Evolutionary conservation across 1,140 invertebrate genomes (phyloP), one percentile per base, ranked within the genome.

Genomic region (Neocloeon triangulifer): DNA sequence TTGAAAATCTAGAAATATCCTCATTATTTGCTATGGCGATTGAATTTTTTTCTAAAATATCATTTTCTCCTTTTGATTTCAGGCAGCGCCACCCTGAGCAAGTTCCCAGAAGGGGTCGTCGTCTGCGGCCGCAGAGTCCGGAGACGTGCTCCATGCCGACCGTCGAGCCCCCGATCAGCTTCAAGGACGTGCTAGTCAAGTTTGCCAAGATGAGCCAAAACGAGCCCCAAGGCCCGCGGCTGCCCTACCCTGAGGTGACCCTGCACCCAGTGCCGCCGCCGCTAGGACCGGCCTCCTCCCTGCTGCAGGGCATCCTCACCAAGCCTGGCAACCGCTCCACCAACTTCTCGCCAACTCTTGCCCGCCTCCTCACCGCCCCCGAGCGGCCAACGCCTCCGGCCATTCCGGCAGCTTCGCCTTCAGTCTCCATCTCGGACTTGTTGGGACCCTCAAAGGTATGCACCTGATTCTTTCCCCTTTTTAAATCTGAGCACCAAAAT

Each of bases 111-210:
- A 57, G 72, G 46, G 66, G 68, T 3, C 51, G 65, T 21, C 43
- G 68, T 21, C 59, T 67, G 8, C 34, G 35, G 39, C n/a, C 27
- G 9, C 14, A 14, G 10, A 29, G 14, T 3, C n/a, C 10, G 10
- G 27, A n/a, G 19, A 17, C 14, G 2, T 14, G 14, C 9, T 14
- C 27, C 15, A 4, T 18, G 15, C 39, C 41, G 29, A 37, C 33
- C 32, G 29, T 33, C 25, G 41, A 43, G 8, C 30, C 15, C 18
- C 27, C 13, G 29, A 21, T 26, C 34, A 71, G 67, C 35, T 78
- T 74, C 45, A 76, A 75, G 45, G 73, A 78, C 40, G 70, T 77
- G 13, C 55, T 78, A n/a, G 62, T 76, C 3, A 70, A 76, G 43
- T 73, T 76, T 45, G 71, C 73, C 2, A 75, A 72, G 49, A 51